A percentile compares a stretch with the other conserved stretches of the same genome.
Conservation (phyloP, 2,888 invertebrate species). For the Lepidocyrtinus sp. region DNA sequence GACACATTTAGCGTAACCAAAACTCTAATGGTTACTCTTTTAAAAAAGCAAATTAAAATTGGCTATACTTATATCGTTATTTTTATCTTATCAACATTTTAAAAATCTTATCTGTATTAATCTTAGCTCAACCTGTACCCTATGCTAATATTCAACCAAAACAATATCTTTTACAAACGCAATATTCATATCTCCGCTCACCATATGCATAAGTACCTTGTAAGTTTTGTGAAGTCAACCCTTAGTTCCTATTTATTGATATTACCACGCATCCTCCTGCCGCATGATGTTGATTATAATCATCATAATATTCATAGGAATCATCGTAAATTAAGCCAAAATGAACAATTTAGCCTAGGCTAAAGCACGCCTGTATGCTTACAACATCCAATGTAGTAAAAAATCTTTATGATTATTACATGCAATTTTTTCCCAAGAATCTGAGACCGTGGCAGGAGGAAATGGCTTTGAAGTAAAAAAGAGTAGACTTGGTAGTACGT, state of each 20-base stretch:
- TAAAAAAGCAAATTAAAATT: no score
- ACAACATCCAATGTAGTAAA: neutral
- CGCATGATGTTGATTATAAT: slow-evolving; percentile 11
- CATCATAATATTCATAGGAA: slow-evolving; percentile 15
- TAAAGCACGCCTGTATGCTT: neutral
- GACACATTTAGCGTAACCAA: no score
- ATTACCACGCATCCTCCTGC: neutral
- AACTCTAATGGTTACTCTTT: no score
- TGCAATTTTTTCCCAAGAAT: slow-evolving; percentile 10
- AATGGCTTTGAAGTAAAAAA: neutral
- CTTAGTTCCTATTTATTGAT: neutral
- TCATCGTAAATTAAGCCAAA: slow-evolving; percentile 12
- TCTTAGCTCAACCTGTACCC: neutral
- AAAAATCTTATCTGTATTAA: no score
- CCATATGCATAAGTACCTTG: neutral
- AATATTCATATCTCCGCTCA: slow-evolving; percentile 2
- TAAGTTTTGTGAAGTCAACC: neutral
- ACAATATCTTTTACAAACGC: neutral
- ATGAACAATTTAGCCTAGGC: neutral
- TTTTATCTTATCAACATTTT: neutral
- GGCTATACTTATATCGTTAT: neutral
- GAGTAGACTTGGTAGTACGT: neutral
- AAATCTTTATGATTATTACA: slow-evolving; percentile 11
- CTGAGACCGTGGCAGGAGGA: neutral
- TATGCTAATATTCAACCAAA: no score